A percentile compares a stretch with the other conserved stretches of the same genome.
Evolutionary conservation across 2,888 invertebrate genomes (phyloP).

Genomic region (Aproaerema taeniolella): DNA sequence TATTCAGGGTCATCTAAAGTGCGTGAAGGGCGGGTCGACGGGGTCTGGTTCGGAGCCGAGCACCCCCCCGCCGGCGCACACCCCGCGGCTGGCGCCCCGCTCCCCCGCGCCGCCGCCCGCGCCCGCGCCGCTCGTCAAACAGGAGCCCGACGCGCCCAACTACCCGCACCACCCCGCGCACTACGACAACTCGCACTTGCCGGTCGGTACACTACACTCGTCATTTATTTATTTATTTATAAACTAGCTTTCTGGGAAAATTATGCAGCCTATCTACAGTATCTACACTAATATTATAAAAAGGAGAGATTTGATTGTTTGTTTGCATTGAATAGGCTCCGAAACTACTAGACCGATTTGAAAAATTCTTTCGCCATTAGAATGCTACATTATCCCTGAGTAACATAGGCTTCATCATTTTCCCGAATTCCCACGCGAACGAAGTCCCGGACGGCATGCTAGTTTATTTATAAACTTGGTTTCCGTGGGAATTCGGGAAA

Average conservation of each 20-base stretch:
- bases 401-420: no score
- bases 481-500: no score
- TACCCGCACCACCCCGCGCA: constrained; percentile 45
- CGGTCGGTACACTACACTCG: constrained; percentile 37
- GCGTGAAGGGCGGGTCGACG: constrained; percentile 55
- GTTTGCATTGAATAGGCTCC: no score
- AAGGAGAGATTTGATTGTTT: no score
- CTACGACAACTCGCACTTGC: constrained; percentile 62
- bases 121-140: constrained; percentile 71
- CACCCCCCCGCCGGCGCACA: constrained; percentile 70
- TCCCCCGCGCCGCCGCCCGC: constrained; percentile 63
- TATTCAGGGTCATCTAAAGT: constrained; percentile 58
- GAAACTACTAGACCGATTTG: no score
- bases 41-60: constrained; percentile 71
- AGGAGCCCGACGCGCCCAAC: constrained; percentile 78
- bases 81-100: constrained; percentile 43
- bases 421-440: no score
- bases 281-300: no score
- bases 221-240: not conserved
- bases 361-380: no score
- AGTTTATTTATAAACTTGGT: no score
- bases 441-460: no score
- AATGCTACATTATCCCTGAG: no score
- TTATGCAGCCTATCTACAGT: no score
- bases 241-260: not conserved